phyloP scores from a whole-genome alignment of 2,113 vertebrate species.

The Hepsetus odoe region DNA sequence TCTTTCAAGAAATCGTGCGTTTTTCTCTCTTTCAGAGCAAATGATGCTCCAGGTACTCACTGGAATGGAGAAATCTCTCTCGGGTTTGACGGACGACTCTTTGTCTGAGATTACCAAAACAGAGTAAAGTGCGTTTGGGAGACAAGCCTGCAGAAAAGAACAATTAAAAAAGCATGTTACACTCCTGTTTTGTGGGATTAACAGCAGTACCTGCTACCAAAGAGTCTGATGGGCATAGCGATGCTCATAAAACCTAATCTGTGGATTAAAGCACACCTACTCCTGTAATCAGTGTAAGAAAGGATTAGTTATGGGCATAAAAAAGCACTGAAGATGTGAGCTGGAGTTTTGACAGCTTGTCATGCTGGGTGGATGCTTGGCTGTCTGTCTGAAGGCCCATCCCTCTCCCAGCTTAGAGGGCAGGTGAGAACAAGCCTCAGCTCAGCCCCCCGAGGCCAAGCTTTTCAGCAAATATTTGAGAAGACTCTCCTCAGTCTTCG shows the following conservation, averaged over 20 bases:
- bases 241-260: not conserved
- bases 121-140: conserved; percentile 78
- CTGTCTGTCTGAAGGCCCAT: conserved; percentile 49
- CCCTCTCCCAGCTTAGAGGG: conserved; percentile 61
- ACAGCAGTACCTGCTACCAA: not conserved
- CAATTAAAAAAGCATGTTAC: conserved; percentile 17
- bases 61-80: conserved; percentile 74
- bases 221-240: not conserved
- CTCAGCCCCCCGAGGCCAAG: conserved; percentile 56
- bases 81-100: conserved; percentile 72
- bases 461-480: conserved; percentile 63
- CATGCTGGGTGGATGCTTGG: not conserved
- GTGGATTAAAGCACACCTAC: not conserved
- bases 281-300: not conserved
- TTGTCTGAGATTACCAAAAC: conserved; percentile 80
- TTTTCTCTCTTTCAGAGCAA: not conserved
- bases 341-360: conserved; percentile 22
- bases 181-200: not conserved
- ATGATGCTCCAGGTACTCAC: conserved; percentile 63
- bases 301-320: conserved; percentile 5
- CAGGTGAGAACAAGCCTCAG: conserved; percentile 67
- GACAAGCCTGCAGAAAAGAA: conserved; percentile 57
- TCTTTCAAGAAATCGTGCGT: too few species aligned
- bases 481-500: conserved; percentile 26
- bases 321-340: not conserved